phyloP scores from a whole-genome alignment of 2,797 vertebrate genomes.

The Hephaestus fuliginosus region DNA sequence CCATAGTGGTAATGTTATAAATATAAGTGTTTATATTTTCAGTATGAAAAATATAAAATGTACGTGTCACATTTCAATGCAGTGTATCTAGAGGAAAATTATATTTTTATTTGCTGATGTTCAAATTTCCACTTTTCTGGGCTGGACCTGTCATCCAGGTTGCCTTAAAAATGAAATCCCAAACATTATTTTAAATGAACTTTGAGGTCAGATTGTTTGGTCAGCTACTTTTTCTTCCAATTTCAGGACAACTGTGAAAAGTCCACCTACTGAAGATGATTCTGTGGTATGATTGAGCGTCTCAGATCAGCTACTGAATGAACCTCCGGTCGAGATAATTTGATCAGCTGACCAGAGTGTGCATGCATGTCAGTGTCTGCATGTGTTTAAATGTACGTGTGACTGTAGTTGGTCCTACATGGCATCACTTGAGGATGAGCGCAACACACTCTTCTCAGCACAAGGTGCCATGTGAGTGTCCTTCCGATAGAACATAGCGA shows the following conservation, averaged over 20 bases:
- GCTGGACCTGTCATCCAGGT: background rate
- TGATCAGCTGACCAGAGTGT: background rate
- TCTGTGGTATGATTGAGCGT: background rate
- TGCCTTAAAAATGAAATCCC: background rate
- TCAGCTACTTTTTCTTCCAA: background rate
- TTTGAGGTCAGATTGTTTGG: background rate
- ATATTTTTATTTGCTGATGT: background rate
- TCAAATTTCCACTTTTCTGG: background rate
- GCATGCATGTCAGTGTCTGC: background rate
- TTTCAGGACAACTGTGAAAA: background rate
- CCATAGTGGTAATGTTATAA: no score
- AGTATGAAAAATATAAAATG: background rate
- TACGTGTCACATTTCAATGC: background rate
- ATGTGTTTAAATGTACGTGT: background rate
- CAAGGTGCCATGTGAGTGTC: constrained; percentile 24
- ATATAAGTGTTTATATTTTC: background rate
- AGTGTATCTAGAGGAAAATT: background rate
- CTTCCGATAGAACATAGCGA: constrained; percentile 18
- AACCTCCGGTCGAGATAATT: background rate
- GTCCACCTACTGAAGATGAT: background rate
- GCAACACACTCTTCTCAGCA: constrained; percentile 7
- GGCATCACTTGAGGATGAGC: constrained; percentile 6
- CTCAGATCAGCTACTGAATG: background rate
- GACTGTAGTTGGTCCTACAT: background rate
- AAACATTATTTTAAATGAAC: background rate